Conservation (phyloP, 2,113 vertebrate species). For the Choloepus hoffmanni region DNA sequence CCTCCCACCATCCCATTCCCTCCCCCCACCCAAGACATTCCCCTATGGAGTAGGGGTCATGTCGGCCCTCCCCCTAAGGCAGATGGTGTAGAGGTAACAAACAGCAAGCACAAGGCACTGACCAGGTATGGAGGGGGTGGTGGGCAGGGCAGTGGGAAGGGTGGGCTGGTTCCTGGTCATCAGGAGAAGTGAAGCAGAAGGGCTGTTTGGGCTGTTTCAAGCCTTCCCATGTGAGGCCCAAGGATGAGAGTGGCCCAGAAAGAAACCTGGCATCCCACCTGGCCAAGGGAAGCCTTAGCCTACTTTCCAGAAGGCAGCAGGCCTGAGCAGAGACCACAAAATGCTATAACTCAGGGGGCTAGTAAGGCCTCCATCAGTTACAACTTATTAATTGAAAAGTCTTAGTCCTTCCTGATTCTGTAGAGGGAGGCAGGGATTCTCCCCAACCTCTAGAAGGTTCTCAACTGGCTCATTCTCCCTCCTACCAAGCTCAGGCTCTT, state of each 20-base stretch:
- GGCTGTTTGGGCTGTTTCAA: not conserved
- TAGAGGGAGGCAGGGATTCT: not conserved
- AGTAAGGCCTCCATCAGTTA: not conserved
- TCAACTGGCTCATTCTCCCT: accelerated
- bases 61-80: constrained; percentile 75
- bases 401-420: not conserved
- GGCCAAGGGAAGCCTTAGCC: not conserved
- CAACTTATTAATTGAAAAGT: not conserved
- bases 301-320: not conserved
- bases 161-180: not conserved
- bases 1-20: not conserved
- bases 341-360: not conserved
- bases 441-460: not conserved
- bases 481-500: not conserved
- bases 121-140: not conserved
- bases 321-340: not conserved
- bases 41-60: not conserved
- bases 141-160: not conserved
- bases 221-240: not conserved
- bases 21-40: not conserved
- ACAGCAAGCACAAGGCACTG: constrained; percentile 71
- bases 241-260: not conserved
- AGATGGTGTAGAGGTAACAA: constrained; percentile 76
- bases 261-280: not conserved
- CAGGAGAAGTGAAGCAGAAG: not conserved